Base-by-base conservation (phyloP, 2,797 vertebrate species). In the Taeniopygia guttata region DNA sequence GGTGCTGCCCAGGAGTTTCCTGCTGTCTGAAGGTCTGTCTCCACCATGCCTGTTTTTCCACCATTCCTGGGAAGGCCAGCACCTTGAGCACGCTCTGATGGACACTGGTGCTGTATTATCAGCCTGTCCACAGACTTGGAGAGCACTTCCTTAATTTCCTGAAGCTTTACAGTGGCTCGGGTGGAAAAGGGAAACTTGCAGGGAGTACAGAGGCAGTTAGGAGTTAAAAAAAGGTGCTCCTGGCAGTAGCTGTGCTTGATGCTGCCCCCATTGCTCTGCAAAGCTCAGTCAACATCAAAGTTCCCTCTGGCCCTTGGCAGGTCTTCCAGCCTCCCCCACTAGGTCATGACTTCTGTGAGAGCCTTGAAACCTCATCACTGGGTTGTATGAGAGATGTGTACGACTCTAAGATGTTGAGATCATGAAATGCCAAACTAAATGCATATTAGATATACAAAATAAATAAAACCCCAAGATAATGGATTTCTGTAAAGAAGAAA, bases 61-160 rank as follows among this genome's bases (percentile, higher is more conserved):
- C 23, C 30, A 36, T 55, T 43, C 42, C 40, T 40, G 34, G 73
- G 49, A 79, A 94, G 40, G 17, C 43, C 56, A 52, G 17, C 36
- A 38, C 16, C 18, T 36, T n/a, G 25, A 48, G 32, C 15, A 15
- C 2, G 1, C 21, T 49, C n/a, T 3, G 8, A 30, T 3, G 3
- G 67, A 18, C 14, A 9, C 32, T 19, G 21, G 5, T 63, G 34
- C 56, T 55, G 27, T 40, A 21, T 34, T 42, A 6, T 32, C 45
- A 63, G 67, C n/a, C 55, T 17, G 7, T 56, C 10, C 18, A 32
- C 30, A 62, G 49, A 59, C 23, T 13, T 11, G 2, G 66, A 91
- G 38, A 49, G 16, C 4, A 5, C 16, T 73, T 40, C n/a, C 55
- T 68, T 49, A 43, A 13, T 64, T 83, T 88, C 14, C 22, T 56